Percentiles rank a stretch among this genome's conserved stretches.
phyloP scores from a whole-genome alignment of 2,888 invertebrate species.

The Trichopoda pennipes region DNA sequence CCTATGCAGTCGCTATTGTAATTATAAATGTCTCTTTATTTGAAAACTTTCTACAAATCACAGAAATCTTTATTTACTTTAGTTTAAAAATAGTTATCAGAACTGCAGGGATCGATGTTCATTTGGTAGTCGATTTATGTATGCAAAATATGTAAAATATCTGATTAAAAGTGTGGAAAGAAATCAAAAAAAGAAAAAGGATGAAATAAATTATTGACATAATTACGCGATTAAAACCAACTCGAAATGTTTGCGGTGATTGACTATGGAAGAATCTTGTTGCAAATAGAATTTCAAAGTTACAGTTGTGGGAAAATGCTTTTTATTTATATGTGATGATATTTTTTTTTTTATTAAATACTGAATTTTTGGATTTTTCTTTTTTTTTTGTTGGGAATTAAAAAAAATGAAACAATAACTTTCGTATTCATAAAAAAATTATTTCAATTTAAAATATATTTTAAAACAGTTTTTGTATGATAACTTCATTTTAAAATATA shows the following conservation, averaged over 20 bases:
- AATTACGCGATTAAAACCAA: conserved; percentile 26
- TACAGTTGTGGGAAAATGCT: too few species aligned
- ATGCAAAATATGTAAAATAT: neutral
- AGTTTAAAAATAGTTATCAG: neutral
- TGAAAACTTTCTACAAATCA: too few species aligned
- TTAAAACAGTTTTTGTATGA: too few species aligned
- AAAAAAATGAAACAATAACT: too few species aligned
- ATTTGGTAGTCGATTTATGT: neutral
- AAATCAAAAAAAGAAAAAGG: conserved; percentile 2
- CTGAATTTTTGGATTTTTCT: too few species aligned
- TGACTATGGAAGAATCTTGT: conserved; percentile 1
- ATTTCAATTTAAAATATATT: too few species aligned
- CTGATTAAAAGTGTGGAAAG: neutral
- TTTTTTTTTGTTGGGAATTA: too few species aligned
- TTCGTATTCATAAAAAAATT: too few species aligned
- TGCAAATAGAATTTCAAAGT: too few species aligned
- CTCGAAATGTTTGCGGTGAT: conserved; percentile 27
- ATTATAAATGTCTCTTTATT: neutral
- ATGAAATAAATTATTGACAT: conserved; percentile 41
- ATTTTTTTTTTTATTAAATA: too few species aligned
- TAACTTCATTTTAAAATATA: too few species aligned
- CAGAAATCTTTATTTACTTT: neutral
- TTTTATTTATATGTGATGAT: too few species aligned
- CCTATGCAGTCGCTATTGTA: neutral
- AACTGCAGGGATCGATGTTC: neutral